phyloP scores from a whole-genome alignment of 2,797 vertebrate species.

The Vultur gryphus region DNA sequence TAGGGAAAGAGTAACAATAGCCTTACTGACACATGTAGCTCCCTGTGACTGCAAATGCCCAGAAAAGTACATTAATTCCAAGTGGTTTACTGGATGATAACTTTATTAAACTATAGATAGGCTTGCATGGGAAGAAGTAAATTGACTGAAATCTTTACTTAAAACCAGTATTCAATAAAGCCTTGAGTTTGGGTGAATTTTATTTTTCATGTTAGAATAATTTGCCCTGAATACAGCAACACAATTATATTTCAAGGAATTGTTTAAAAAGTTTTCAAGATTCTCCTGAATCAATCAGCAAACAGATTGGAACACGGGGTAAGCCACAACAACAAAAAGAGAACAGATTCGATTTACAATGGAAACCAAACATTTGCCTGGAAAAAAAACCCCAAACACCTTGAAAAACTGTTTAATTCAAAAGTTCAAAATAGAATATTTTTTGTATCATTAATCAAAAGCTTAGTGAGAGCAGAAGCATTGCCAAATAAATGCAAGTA shows the following conservation, averaged over 20 bases:
- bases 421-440: neutral
- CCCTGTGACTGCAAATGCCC: neutral
- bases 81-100: neutral
- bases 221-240: neutral
- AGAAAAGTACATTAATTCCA: neutral
- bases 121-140: neutral
- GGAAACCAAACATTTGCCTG: neutral
- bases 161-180: neutral
- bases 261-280: neutral
- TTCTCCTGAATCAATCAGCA: neutral
- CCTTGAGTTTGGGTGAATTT: neutral
- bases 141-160: neutral
- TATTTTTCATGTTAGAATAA: neutral
- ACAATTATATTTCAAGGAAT: neutral
- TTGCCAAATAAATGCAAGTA: neutral
- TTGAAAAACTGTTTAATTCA: neutral
- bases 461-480: neutral
- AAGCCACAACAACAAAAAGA: neutral
- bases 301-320: neutral
- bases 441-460: neutral
- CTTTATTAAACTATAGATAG: neutral
- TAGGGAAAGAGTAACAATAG: neutral
- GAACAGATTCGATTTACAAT: neutral
- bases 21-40: neutral
- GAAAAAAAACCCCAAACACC: neutral